phyloP scores from a whole-genome alignment of 2,797 vertebrate species.

The Fratercula arctica region DNA sequence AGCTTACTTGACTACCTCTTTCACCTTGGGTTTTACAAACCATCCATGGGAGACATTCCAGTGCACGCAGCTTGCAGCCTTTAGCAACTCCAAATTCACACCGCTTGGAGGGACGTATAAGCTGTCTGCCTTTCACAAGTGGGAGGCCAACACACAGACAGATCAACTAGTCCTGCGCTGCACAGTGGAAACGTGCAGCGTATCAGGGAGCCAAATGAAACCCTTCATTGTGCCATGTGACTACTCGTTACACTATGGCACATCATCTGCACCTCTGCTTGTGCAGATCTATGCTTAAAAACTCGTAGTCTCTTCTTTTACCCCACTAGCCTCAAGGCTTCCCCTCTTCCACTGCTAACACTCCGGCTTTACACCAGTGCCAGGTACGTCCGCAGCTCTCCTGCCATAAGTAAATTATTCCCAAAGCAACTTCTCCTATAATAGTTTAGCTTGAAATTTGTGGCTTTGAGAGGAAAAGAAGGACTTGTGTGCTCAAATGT shows the following conservation, averaged over 20 bases:
- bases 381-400: accelerated
- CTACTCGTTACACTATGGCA: neutral
- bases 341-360: neutral
- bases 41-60: neutral
- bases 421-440: neutral
- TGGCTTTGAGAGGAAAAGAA: neutral
- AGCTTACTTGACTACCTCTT: neutral
- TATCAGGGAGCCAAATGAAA: neutral
- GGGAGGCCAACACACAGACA: neutral
- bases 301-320: neutral
- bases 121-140: neutral
- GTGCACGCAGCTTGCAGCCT: neutral
- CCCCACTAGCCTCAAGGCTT: neutral
- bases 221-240: neutral
- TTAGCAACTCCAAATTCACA: neutral
- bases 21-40: slow-evolving; percentile 2
- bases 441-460: neutral
- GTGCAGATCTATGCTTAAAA: neutral
- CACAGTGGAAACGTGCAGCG: neutral
- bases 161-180: neutral
- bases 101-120: neutral
- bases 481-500: neutral
- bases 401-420: neutral
- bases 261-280: neutral
- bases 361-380: neutral